Conservation (phyloP, 2,113 vertebrate genomes). For the Pedionomus torquatus region DNA sequence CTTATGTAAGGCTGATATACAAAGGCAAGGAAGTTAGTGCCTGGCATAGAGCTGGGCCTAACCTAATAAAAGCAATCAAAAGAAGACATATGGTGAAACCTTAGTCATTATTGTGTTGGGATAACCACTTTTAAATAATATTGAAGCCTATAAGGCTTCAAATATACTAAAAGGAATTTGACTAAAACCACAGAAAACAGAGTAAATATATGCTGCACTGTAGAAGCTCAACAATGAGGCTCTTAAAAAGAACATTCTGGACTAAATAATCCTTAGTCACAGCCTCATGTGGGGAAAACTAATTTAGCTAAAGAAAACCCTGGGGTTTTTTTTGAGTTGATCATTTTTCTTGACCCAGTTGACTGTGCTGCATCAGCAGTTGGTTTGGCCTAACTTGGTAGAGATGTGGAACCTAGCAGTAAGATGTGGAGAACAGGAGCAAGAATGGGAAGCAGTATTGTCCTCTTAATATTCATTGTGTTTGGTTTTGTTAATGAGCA, state of each 20-base stretch:
- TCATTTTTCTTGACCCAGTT: not conserved
- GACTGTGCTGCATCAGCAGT: not conserved
- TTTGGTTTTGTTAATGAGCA: not conserved
- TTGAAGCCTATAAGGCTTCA: not conserved
- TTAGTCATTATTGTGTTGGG: not conserved
- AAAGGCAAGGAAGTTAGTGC: not conserved
- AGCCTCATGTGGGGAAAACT: not conserved
- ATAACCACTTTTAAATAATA: not conserved
- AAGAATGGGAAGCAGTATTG: not conserved
- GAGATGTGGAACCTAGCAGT: not conserved
- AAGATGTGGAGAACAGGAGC: not conserved
- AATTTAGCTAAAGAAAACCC: not conserved
- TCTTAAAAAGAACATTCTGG: not conserved
- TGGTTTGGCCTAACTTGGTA: not conserved
- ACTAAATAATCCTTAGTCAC: not conserved
- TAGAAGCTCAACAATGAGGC: not conserved
- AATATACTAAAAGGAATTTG: not conserved
- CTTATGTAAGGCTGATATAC: not conserved
- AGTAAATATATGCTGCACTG: rapidly evolving
- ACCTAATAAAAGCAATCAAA: not conserved
- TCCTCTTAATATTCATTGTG: not conserved
- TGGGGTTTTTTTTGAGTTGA: not conserved
- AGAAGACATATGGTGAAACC: not conserved
- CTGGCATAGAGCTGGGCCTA: not conserved
- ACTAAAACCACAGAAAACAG: not conserved